Conservation (phyloP, 2,797 vertebrate species). For the Pteropus rufus region DNA sequence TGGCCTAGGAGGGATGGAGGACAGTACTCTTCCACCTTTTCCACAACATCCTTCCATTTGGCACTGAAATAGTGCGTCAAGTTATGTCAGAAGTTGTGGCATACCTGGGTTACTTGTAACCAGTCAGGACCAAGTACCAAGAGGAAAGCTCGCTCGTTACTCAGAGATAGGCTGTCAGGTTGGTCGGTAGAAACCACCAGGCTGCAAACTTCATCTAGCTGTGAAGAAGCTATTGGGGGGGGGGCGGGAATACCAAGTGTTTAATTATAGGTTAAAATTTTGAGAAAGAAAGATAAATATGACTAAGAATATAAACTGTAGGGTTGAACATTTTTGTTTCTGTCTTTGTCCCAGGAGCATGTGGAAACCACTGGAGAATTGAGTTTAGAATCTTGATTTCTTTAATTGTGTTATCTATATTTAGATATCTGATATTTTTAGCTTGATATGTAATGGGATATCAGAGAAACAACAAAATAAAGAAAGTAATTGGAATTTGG, state of each 20-base stretch:
- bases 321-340: background rate
- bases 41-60: background rate
- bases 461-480: slow-evolving; percentile 31
- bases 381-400: background rate
- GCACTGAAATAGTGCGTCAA: background rate
- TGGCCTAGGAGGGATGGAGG: background rate
- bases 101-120: background rate
- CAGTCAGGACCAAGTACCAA: background rate
- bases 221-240: background rate
- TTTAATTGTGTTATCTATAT: background rate
- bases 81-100: background rate
- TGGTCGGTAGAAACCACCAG: background rate
- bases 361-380: background rate
- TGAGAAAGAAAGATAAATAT: background rate
- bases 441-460: background rate
- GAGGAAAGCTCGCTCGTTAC: background rate
- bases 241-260: background rate
- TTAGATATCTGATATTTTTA: background rate
- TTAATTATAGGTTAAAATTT: background rate
- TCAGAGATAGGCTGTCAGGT: background rate
- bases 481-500: background rate
- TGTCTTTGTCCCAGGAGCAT: background rate
- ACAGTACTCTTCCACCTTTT: background rate
- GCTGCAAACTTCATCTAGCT: background rate
- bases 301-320: background rate